Conservation (phyloP, 30 jellyfish, hydroid and myxozoan species). For the Cassiopea andromeda region DNA sequence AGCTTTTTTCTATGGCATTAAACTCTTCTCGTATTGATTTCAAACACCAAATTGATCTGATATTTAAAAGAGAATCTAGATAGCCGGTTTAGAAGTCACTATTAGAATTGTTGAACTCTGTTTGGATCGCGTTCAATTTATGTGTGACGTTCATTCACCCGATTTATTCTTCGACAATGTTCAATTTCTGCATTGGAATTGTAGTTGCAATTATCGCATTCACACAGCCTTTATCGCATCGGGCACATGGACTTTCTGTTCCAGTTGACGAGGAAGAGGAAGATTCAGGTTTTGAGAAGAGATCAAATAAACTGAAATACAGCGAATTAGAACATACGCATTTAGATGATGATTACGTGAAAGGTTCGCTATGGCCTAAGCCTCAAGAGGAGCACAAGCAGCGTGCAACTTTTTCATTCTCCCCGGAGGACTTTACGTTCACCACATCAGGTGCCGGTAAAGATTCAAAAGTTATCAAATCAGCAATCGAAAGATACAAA, state of each 20-base stretch:
- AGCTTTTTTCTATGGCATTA: no score
- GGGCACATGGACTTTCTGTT: not conserved
- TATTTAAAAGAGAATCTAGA: no score
- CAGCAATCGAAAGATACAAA: constrained; percentile 70
- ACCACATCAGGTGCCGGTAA: not conserved
- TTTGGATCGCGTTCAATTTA: not conserved
- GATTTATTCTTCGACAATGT: not conserved
- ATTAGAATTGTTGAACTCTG: not conserved
- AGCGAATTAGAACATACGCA: constrained; percentile 51
- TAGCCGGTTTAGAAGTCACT: no score
- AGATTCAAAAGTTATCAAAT: constrained; percentile 9
- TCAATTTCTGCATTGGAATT: not conserved
- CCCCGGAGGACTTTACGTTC: constrained; percentile 59
- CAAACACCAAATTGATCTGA: no score
- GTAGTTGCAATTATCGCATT: not conserved
- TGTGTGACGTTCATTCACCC: not conserved
- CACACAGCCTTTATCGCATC: not conserved
- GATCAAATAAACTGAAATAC: constrained; percentile 59
- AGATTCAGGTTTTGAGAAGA: not conserved
- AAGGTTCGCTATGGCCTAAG: constrained; percentile 81
- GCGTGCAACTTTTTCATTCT: constrained; percentile 8
- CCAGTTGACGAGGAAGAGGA: constrained; percentile 21
- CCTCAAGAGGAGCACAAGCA: constrained; percentile 73
- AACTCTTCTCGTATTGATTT: no score
- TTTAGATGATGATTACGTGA: constrained; percentile 57